Conservation (phyloP, 2,797 vertebrate species). For the Allobates femoralis region DNA sequence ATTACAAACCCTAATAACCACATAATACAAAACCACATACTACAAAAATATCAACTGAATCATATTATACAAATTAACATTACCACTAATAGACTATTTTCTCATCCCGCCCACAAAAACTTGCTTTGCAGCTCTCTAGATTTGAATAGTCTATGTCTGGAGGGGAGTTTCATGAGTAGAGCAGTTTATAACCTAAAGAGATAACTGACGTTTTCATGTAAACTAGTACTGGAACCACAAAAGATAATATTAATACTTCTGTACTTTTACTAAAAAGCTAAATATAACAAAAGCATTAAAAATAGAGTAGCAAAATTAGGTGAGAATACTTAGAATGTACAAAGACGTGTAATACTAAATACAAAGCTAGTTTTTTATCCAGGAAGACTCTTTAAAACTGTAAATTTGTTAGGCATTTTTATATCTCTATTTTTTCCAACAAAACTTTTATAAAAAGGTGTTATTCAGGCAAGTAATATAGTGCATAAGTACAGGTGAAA, state of each 20-base stretch:
- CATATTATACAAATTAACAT: constrained; percentile 33
- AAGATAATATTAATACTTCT: background rate
- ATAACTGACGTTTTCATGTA: constrained; percentile 42
- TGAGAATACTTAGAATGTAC: no score
- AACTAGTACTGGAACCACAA: background rate
- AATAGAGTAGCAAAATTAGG: no score
- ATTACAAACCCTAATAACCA: background rate
- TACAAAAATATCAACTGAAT: background rate
- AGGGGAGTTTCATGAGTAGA: constrained; percentile 26
- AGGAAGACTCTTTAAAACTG: no score
- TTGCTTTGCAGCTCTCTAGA: background rate
- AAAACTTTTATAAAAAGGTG: no score
- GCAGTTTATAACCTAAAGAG: constrained; percentile 51
- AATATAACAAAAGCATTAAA: no score
- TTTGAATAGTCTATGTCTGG: constrained; percentile 59
- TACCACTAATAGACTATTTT: constrained; percentile 36
- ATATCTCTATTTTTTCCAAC: no score
- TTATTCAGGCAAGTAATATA: no score
- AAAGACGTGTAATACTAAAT: no score
- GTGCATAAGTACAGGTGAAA: no score
- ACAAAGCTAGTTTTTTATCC: no score
- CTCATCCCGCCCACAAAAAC: background rate
- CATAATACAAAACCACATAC: background rate
- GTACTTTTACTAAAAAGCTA: no score
- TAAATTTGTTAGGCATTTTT: no score